phyloP scores from a whole-genome alignment of 2,888 invertebrate genomes.

The Pandemis corylana region DNA sequence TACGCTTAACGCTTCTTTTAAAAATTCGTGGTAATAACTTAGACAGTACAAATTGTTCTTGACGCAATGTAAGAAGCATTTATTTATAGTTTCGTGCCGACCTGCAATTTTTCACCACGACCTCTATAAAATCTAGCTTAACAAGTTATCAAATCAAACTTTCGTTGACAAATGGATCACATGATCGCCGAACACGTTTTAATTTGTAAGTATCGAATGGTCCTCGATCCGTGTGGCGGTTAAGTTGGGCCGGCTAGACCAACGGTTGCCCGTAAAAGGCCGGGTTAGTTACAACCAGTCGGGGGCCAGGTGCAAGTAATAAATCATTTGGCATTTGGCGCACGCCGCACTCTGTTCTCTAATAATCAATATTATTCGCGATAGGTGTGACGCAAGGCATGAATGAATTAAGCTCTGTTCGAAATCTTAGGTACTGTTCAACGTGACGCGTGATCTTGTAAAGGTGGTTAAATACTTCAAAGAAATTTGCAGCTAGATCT shows the following conservation, averaged over 20 bases:
- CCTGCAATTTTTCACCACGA: background rate
- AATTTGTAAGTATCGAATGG: slow-evolving; percentile 31
- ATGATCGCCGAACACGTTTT: slow-evolving; percentile 25
- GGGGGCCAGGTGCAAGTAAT: slow-evolving; percentile 43
- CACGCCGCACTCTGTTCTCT: slow-evolving; percentile 10
- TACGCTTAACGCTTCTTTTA: background rate
- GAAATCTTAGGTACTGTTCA: no score
- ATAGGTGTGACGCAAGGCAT: slow-evolving; percentile 19
- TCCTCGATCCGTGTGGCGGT: slow-evolving; percentile 1
- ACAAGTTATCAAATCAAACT: slow-evolving; percentile 25
- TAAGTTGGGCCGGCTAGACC: background rate
- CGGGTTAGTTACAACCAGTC: slow-evolving; percentile 41
- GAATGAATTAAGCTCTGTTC: slow-evolving; percentile 13
- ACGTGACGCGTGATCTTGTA: no score
- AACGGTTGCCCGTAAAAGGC: slow-evolving; percentile 32
- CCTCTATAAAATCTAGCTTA: slow-evolving; percentile 1
- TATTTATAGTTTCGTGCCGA: background rate
- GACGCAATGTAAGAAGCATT: no score
- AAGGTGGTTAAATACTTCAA: background rate
- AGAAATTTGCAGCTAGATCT: no score
- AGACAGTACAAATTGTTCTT: background rate
- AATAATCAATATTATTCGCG: slow-evolving; percentile 31
- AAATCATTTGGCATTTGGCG: slow-evolving; percentile 42
- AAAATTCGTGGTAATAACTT: no score
- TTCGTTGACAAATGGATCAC: slow-evolving; percentile 21